Base-by-base conservation (phyloP, 1,140 invertebrate species). In the Tetramorium alpestre region DNA sequence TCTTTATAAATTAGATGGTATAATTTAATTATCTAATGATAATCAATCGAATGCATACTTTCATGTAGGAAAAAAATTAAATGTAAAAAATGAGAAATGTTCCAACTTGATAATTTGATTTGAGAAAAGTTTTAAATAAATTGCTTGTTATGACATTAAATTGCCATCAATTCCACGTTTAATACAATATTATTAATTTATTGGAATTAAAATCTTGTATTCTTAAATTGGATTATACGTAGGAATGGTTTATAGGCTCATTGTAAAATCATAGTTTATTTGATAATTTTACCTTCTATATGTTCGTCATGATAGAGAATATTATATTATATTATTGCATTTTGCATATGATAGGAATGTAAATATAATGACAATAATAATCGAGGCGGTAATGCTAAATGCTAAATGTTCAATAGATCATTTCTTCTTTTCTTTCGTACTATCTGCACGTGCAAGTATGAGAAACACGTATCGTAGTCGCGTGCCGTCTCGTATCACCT, bases 401-500 rank as follows among this genome's bases (percentile, higher is more conserved):
- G 22, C 22, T 6, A 22, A 22, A 22, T 22, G 22, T 22, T 22
- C n/a, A n/a, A 60, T 22, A 18, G 28, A 11, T 72, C 13, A n/a
- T 87, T 62, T 44, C 16, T 75, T 58, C 58, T 62, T 47, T 76
- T 69, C 6, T 41, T 38, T 85, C 47, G 10, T 1, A 70, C 58
- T 44, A 25, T n/a, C 28, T 28, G 56, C 72, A 82, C 87, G 82
- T 86, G 70, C 76, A 62, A 65, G 49, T 80, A 44, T 51, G 18
- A 67, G 77, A 73, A 76, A 65, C 78, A 69, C 54, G 51, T 85
- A 87, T 89, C 87, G 62, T 64, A 81, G 92, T 93, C 92, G 92
- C 92, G 92, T 93, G 92, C 92, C 92, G 69, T 88, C 77, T 84
- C 87, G 70, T 91, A 92, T 92, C 90, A 87, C 72, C 78, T 91